Evolutionary conservation across 2,797 vertebrate species (phyloP).

Genomic region (Eupleurogrammus muticus): DNA sequence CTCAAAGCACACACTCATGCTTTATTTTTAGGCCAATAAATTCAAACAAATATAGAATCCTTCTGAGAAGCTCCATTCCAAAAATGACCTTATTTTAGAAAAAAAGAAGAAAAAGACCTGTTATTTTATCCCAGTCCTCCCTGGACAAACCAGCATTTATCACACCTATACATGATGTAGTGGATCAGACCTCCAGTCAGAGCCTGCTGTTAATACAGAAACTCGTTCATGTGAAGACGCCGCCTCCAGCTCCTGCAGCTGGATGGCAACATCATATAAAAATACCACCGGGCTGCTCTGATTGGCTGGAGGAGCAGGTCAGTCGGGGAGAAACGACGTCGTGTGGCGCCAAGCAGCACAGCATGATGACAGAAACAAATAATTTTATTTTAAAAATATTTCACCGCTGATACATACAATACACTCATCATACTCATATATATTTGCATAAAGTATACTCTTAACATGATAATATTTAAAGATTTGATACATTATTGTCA

Average conservation of each 20-base stretch:
- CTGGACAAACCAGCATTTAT: background rate
- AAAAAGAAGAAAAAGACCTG: no score
- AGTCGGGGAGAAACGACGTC: background rate
- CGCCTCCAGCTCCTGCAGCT: conserved; percentile 22
- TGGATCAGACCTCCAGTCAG: background rate
- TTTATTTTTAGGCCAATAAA: background rate
- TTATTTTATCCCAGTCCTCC: background rate
- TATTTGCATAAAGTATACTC: conserved; percentile 94
- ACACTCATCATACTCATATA: conserved; percentile 95
- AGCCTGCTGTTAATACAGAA: background rate
- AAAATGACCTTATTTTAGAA: no score
- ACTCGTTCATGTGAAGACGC: background rate
- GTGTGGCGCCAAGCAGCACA: background rate
- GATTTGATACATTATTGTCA: conserved; percentile 95
- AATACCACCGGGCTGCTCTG: conserved; percentile 40
- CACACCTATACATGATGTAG: background rate
- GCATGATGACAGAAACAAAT: conserved; percentile 86
- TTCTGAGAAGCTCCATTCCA: background rate
- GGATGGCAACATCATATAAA: conserved; percentile 58
- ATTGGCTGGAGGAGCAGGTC: conserved; percentile 46
- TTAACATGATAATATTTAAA: conserved; percentile 97
- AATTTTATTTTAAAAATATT: conserved; percentile 99
- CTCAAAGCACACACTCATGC: conserved; percentile 13
- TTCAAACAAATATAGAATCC: background rate
- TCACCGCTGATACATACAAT: conserved; percentile 97